Conservation (phyloP, 1,140 invertebrate genomes). For the Caligus rogercresseyi region DNA sequence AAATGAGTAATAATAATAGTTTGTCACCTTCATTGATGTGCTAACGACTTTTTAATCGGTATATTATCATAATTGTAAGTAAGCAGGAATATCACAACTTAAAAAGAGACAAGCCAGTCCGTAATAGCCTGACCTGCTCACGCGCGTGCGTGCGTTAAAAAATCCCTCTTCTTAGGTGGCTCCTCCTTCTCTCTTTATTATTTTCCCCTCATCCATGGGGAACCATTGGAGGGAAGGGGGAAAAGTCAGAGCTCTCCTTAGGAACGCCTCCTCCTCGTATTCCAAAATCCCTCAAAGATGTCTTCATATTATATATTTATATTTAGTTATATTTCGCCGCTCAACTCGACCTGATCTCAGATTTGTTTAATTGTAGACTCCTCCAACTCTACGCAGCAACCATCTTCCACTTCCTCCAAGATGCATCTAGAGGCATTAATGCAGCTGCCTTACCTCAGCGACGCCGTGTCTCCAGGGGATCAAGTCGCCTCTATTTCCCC, state of each 20-base stretch:
- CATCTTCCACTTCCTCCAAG: background rate
- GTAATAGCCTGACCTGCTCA: no score
- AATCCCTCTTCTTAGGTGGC: background rate
- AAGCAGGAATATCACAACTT: no score
- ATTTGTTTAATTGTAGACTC: background rate
- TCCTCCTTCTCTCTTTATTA: background rate
- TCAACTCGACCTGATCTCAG: background rate
- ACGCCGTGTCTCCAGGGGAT: background rate
- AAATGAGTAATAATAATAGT: no score
- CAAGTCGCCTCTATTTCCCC: background rate
- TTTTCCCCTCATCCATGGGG: background rate
- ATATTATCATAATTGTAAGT: no score
- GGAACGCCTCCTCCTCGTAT: background rate
- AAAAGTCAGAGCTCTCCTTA: background rate
- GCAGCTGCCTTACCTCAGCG: background rate
- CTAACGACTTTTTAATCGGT: no score
- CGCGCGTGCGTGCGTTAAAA: background rate
- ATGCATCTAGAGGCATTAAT: background rate
- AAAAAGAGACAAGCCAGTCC: no score
- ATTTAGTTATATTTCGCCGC: background rate
- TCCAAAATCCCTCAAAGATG: no score
- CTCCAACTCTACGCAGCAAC: background rate
- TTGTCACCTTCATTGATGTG: no score
- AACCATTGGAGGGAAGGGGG: background rate
- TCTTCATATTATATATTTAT: no score